Base-by-base conservation (phyloP, 2,797 vertebrate species). In the Rhinogobio ventralis region DNA sequence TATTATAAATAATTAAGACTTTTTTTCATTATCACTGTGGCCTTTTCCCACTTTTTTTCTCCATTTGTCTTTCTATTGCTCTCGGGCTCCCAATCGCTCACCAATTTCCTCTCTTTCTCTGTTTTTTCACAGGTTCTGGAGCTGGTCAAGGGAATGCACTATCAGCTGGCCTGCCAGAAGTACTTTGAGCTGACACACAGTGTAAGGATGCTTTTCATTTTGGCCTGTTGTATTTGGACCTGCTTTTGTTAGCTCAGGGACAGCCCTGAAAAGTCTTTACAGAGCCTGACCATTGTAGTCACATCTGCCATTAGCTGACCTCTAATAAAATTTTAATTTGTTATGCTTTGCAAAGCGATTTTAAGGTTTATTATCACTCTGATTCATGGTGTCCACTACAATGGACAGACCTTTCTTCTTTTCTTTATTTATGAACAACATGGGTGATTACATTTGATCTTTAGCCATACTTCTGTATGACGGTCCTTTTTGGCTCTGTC, bases 141-240 rank as follows among this genome's bases (percentile, higher is more conserved):
- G 82, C 93, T 99, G 92, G 97, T 99, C 86, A 99, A 98, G 94
- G 98, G 97, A 81, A 97, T 98, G 96, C 98, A 99, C 94, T 99
- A 95, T 92, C 98, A 99, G 89, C 94, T 99, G 92, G 98, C 98
- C 64, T 99, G 98, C 93, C 98, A 99, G 93, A 99, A 99, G 91
- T 99, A 97, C 95, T 99, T 98, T 75, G 98, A 99, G 93, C 90
- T 98, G 92, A 97, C 95, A 0, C 98, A 99, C 92, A 96, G 95
- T 88, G 98, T 99, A 95, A 99, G 97, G 95, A 91, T 49, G 85
- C 85, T 25, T 88, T 93, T 88, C 6, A 85, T 92, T 91, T 88
- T 89, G 57, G 87, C 74, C 6, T 42, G 7, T 57, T 86, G 8
- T 89, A 89, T 85, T 85, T 72, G n/a, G 69, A 82, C 84, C 71